Evolutionary conservation across 2,113 vertebrate species (phyloP).

Genomic region (Antechinus stuartii): DNA sequence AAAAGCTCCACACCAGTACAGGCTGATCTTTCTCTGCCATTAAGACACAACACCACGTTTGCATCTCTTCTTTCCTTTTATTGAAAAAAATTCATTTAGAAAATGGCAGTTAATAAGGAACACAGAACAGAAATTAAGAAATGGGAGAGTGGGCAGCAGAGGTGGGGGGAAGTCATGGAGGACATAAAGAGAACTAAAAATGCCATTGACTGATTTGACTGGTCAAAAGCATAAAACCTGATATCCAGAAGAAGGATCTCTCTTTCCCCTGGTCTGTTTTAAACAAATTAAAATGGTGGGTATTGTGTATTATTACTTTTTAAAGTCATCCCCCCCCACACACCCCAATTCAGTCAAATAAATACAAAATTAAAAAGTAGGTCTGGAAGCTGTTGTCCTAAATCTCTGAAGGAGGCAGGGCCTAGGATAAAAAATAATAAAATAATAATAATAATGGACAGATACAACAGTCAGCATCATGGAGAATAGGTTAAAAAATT

Average conservation of each 20-base stretch:
- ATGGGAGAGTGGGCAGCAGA: neutral
- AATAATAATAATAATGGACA: conserved; percentile 13
- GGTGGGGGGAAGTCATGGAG: conserved; percentile 54
- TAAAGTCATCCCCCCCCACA: conserved; percentile 17
- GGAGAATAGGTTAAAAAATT: conserved; percentile 50
- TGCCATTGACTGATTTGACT: conserved; percentile 58
- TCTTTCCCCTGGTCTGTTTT: conserved; percentile 44
- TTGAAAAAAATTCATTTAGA: conserved; percentile 81
- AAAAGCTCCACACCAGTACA: neutral
- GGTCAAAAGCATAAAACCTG: conserved; percentile 73
- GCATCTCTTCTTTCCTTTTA: conserved; percentile 79
- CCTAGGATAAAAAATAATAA: conserved; percentile 36
- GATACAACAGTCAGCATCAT: neutral
- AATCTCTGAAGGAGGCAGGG: conserved; percentile 62
- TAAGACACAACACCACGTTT: conserved; percentile 68
- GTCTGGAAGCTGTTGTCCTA: conserved; percentile 68
- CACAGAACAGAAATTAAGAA: conserved; percentile 55
- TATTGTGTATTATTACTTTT: neutral
- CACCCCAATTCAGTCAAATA: conserved; percentile 19
- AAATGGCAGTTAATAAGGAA: conserved; percentile 77
- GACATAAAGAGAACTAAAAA: conserved; percentile 61
- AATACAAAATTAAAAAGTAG: conserved; percentile 78
- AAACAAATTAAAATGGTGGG: conserved; percentile 71
- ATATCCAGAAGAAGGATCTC: neutral
- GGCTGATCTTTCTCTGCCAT: conserved; percentile 38